Base-by-base conservation (phyloP, 64 coral and sea anemone species). In the Anthopleura sola region DNA sequence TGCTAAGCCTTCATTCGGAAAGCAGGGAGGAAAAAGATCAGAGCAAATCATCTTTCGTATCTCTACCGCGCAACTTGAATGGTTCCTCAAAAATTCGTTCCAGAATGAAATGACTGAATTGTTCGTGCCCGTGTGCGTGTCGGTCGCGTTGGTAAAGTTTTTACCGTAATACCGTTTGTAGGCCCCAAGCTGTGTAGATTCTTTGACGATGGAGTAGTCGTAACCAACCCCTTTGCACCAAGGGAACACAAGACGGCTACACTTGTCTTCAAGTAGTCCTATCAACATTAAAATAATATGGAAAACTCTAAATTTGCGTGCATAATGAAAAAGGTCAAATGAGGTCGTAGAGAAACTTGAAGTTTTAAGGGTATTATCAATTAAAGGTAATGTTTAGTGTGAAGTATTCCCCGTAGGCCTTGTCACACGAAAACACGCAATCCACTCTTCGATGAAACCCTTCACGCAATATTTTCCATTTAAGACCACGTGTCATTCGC, bases 11-110 rank as follows among this genome's bases (percentile, higher is more conserved):
- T 91, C 89, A 13, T 86, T 11, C 20, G 84, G 89, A 38, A 86
- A 91, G 71, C 84, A 91, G 5, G 89, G 89, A 20, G 89, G 89
- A 68, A 91, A 82, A 3, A 81, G 40, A 14, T 91, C 75, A 37
- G 79, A 83, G 78, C 89, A 91, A 12, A 81, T 62, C 39, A 91
- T 51, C 37, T 91, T 86, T 32, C 46, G 28, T 36, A 91, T 81
- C n/a, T 91, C 47, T 81, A 62, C 24, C 8, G 56, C 26, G 47
- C 89, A 91, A 14, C 85, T 64, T 11, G 89, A 78, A 78, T 68
- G 66, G 17, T 91, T 91, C 1, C 49, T 50, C 26, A 54, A 11
- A 14, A n/a, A 83, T 5, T 60, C 12, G 29, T 54, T 36, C 82
- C 49, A 83, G 18, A 32, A 33, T 18, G 36, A 36, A 10, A 83